Percentiles rank a stretch among this genome's conserved stretches.
phyloP scores from a whole-genome alignment of 2,797 vertebrate genomes.

The Sitta carolinensis region DNA sequence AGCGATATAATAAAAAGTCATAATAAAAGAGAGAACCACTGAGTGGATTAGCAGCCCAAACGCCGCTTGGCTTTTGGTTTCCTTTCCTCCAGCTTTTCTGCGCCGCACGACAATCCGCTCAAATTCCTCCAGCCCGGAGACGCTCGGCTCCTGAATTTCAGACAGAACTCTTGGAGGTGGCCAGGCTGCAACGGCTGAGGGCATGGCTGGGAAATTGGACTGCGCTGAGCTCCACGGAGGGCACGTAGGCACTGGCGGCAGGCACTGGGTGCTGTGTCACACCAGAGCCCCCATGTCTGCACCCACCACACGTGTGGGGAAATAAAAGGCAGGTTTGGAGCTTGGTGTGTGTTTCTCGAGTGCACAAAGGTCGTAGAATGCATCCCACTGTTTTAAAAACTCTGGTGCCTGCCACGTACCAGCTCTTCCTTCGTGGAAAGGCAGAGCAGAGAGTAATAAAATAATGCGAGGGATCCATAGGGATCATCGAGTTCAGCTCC shows the following conservation, averaged over 20 bases:
- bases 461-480: not conserved
- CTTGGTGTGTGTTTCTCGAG: not conserved
- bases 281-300: rapidly evolving
- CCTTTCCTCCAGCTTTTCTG: constrained; percentile 3
- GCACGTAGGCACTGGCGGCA: not conserved
- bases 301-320: rapidly evolving
- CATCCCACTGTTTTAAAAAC: rapidly evolving
- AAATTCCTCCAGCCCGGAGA: not conserved
- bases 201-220: not conserved
- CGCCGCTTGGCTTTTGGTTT: constrained; percentile 15
- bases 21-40: constrained; percentile 44
- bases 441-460: not conserved
- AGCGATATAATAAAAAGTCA: constrained; percentile 48
- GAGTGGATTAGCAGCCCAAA: constrained; percentile 43
- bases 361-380: not conserved
- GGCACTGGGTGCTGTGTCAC: rapidly evolving
- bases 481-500: not conserved
- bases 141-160: constrained; percentile 7
- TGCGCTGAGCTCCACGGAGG: not conserved
- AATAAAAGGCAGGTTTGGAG: not conserved
- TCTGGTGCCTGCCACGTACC: not conserved
- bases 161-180: not conserved
- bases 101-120: not conserved
- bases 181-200: not conserved
- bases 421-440: not conserved